Evolutionary conservation across 2,113 vertebrate genomes (phyloP), one percentile per base, ranked within the genome.

Genomic region (Prunella fulvescens): DNA sequence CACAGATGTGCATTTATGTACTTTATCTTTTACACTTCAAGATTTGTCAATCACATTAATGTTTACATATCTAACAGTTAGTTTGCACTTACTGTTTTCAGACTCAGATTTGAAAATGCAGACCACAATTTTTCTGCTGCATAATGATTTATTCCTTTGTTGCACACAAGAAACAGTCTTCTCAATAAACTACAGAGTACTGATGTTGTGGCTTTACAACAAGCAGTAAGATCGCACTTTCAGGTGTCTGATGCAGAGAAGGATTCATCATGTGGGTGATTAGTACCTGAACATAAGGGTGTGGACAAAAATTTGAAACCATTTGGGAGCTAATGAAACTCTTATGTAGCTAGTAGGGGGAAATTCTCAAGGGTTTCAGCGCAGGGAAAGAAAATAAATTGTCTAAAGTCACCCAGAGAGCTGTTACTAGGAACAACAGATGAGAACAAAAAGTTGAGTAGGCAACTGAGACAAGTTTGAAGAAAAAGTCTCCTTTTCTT

Each of bases 281-380:
- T 26, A 74, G 26, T 56, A 73, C 22, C 40, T 64, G 25, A 23
- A 67, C 60, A 39, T 29, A 40, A 88, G 25, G 28, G 54, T 23
- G 17, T 51, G 16, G 51, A 60, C 39, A 62, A 89, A 70, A 61
- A 25, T 15, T 62, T 71, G 47, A 58, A 66, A 88, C 47, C 12
- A 37, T 70, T 37, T 83, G 31, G 56, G 40, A 18, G 5, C 29
- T 78, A 79, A 72, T 77, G 26, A 79, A 96, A 61, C 33, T 57
- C 14, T 45, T 57, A 13, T 7, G 24, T 37, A 83, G 42, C 8
- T 67, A 25, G 14, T 26, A 58, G 31, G 47, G 18, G 39, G 6
- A 74, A 83, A 92, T 71, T 94, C 65, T 70, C 54, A 66, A 54
- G 23, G 50, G 22, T 12, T 93, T 72, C 71, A 65, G 11, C 16